Evolutionary conservation across 1,140 invertebrate species (phyloP), one percentile per base, ranked within the genome.

Genomic region (Artemia franciscana): DNA sequence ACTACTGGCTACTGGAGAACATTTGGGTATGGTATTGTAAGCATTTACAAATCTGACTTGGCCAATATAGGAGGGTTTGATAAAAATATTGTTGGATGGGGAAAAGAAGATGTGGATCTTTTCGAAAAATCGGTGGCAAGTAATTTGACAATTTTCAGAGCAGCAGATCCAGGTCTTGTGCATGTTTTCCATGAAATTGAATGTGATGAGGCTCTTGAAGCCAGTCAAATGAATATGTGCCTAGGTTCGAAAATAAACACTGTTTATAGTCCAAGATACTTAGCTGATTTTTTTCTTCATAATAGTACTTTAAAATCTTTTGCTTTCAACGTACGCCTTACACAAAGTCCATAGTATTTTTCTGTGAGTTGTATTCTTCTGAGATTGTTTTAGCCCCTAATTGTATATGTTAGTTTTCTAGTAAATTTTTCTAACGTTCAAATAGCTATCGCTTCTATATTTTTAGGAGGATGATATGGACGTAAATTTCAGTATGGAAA

Each of bases 21-120:
- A 67, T 98, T 89, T 75, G 95, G 95, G n/a, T 99, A 90, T 72
- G 95, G 95, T 24, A 94, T 98, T 59, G 86, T 86, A 4, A 82
- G 87, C 62, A 77, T 96, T 60, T 98, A 90, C 71, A 89, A 91
- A 71, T 79, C 77, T 66, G 95, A 98, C 74, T 82, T 92, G 61
- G 73, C 75, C n/a, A 75, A 79, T 63, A 78, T 87, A 2, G 92
- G 93, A 27, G 91, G 92, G 0, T 92, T 95, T 67, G 85, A 98
- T 73, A 82, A 84, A n/a, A 81, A 79, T 12, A 97, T 98, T 60
- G 81, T 83, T 62, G 91, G 91, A 0, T 96, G 91, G 91, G 91
- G 91, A 0, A 82, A 88, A 66, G 91, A 95, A 72, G 91, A 95
- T 72, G 91, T 95, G 0, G 82, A 91, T 66, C 78, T 97, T 58